phyloP scores from a whole-genome alignment of 2,797 vertebrate genomes.

The Morus bassanus region DNA sequence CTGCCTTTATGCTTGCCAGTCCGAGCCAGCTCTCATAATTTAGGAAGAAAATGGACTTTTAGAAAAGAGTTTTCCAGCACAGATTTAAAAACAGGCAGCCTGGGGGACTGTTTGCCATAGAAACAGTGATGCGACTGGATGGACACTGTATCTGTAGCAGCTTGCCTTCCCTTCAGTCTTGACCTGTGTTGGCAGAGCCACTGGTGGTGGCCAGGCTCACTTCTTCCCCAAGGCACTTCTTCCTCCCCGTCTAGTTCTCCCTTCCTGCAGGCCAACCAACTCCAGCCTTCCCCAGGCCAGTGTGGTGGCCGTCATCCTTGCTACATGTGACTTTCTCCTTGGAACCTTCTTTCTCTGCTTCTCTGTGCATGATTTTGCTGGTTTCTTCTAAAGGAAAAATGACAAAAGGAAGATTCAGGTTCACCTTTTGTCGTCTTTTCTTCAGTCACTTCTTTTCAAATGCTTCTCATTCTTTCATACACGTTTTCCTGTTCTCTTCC shows the following conservation, averaged over 20 bases:
- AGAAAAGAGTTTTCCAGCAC: not conserved
- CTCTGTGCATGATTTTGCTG: not conserved
- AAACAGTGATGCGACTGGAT: rapidly evolving
- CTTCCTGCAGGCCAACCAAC: too few relatives aligned
- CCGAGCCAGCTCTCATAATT: not conserved
- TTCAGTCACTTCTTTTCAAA: not conserved
- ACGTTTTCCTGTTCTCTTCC: not conserved
- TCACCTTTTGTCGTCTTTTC: not conserved
- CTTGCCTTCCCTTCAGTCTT: not conserved
- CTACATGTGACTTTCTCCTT: not conserved
- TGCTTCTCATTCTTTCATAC: not conserved
- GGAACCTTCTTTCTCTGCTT: not conserved
- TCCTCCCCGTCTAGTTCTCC: not conserved
- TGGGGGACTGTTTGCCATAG: not conserved
- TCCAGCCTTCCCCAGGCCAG: not conserved
- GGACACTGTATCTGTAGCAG: not conserved
- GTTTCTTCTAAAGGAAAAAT: not conserved
- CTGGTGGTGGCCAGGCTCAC: not conserved
- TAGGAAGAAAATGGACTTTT: not conserved
- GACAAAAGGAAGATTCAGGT: not conserved
- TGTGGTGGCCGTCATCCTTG: not conserved
- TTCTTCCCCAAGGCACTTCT: not conserved
- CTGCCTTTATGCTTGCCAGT: not conserved
- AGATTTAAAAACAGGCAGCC: not conserved
- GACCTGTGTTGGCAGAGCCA: not conserved